Conservation (phyloP, 2,797 vertebrate genomes). For the Lepidocolaptes lacrymiger region DNA sequence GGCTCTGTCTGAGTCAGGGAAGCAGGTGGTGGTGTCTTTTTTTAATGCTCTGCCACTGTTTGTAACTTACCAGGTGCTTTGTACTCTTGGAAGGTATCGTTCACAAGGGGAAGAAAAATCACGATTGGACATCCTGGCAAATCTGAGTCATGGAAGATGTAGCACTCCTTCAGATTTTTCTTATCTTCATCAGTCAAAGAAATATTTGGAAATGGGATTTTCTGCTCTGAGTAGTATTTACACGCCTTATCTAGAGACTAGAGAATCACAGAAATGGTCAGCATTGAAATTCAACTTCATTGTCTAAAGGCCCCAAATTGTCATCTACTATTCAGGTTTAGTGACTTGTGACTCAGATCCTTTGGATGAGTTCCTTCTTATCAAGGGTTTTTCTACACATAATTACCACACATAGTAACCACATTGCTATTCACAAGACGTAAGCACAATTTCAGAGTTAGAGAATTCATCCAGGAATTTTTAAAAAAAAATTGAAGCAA, state of each 20-base stretch:
- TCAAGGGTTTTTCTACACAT: background rate
- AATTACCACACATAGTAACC: background rate
- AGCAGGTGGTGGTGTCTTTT: background rate
- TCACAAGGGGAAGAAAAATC: conserved; percentile 86
- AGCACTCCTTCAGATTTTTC: conserved; percentile 82
- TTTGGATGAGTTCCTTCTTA: background rate
- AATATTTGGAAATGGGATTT: conserved; percentile 83
- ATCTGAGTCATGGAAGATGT: conserved; percentile 79
- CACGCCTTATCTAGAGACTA: conserved; percentile 79
- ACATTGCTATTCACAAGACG: background rate
- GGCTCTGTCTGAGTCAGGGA: background rate
- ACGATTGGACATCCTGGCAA: conserved; percentile 78
- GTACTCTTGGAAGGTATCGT: conserved; percentile 80
- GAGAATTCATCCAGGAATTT: background rate
- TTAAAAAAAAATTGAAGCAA: background rate
- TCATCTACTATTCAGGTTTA: background rate
- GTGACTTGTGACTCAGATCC: background rate
- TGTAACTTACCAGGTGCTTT: conserved; percentile 82
- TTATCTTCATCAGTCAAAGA: conserved; percentile 73
- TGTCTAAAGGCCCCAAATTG: background rate
- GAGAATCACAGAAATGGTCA: conserved; percentile 29
- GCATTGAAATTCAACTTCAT: background rate
- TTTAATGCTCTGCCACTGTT: background rate
- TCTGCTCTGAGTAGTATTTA: conserved; percentile 79
- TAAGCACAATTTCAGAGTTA: background rate